Conservation (phyloP, 2,888 invertebrate genomes). For the Pherbina coryleti region DNA sequence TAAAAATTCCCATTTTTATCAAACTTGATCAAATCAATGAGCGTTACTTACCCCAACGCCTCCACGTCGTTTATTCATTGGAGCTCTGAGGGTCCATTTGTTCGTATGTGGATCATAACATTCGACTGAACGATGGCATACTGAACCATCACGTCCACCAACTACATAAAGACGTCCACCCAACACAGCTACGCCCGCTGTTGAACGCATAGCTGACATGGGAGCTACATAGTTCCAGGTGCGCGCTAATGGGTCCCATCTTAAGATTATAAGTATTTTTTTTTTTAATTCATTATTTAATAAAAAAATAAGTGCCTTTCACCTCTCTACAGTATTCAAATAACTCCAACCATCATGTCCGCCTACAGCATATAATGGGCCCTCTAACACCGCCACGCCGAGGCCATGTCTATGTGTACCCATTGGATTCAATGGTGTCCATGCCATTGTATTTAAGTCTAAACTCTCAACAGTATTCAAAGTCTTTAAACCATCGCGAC, state of each 20-base stretch:
- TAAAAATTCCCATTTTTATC: no score
- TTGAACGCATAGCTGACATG: slow-evolving; percentile 87
- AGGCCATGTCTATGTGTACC: slow-evolving; percentile 88
- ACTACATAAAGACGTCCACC: slow-evolving; percentile 89
- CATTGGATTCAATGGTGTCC: slow-evolving; percentile 89
- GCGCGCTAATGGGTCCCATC: slow-evolving; percentile 90
- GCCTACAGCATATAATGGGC: slow-evolving; percentile 92
- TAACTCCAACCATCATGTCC: slow-evolving; percentile 92
- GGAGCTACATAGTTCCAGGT: slow-evolving; percentile 92
- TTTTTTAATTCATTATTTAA: neutral
- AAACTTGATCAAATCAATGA: neutral
- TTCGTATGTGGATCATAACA: slow-evolving; percentile 82
- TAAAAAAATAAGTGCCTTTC: slow-evolving; percentile 21
- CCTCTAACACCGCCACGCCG: slow-evolving; percentile 82
- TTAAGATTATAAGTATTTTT: slow-evolving; percentile 55
- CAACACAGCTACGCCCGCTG: slow-evolving; percentile 91
- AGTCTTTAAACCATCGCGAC: slow-evolving; percentile 93
- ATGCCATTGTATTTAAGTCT: slow-evolving; percentile 83
- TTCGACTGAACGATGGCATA: slow-evolving; percentile 91
- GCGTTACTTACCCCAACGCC: slow-evolving; percentile 82
- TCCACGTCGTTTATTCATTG: slow-evolving; percentile 88
- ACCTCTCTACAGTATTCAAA: slow-evolving; percentile 89
- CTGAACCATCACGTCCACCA: slow-evolving; percentile 92
- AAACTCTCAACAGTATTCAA: slow-evolving; percentile 92
- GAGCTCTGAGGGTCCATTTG: slow-evolving; percentile 85